Evolutionary conservation across 2,888 invertebrate species (phyloP).

Genomic region (Matsumyia berberina): DNA sequence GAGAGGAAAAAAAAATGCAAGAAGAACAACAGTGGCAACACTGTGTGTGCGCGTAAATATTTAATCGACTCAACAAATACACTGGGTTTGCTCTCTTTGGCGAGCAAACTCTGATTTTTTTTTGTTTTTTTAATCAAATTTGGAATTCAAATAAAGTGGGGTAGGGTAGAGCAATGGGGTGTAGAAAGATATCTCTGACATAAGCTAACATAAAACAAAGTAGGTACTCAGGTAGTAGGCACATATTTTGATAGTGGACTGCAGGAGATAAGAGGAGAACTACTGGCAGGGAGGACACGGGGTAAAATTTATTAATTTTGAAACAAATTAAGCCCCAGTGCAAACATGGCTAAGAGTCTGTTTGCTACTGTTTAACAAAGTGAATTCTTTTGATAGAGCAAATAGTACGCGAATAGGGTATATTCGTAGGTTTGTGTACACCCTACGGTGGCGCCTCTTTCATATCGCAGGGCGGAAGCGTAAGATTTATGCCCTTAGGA

Average conservation of each 20-base stretch:
- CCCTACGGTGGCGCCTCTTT: constrained; percentile 58
- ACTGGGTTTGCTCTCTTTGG: constrained; percentile 21
- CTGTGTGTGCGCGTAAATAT: constrained; percentile 69
- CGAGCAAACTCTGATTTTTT: constrained; percentile 28
- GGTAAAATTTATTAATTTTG: constrained; percentile 56
- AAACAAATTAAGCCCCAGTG: constrained; percentile 42
- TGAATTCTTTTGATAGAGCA: constrained; percentile 36
- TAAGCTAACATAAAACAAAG: constrained; percentile 48
- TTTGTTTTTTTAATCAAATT: constrained; percentile 49
- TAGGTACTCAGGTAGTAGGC: constrained; percentile 20
- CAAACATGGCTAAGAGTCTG: constrained; percentile 52
- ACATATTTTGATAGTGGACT: constrained; percentile 49
- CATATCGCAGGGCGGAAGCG: constrained; percentile 11
- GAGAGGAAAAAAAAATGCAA: constrained; percentile 19
- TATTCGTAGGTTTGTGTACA: constrained; percentile 18
- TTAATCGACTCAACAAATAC: constrained; percentile 74
- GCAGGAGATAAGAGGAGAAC: constrained; percentile 31
- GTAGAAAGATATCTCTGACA: constrained; percentile 40
- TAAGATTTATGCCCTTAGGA: neutral
- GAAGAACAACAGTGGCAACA: constrained; percentile 73
- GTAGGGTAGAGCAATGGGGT: neutral
- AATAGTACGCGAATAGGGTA: constrained; percentile 42
- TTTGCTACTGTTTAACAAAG: constrained; percentile 60
- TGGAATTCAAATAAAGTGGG: constrained; percentile 53
- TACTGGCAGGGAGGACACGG: neutral